Evolutionary conservation across 2,888 invertebrate species (phyloP).

Genomic region (Agrotis clavis): DNA sequence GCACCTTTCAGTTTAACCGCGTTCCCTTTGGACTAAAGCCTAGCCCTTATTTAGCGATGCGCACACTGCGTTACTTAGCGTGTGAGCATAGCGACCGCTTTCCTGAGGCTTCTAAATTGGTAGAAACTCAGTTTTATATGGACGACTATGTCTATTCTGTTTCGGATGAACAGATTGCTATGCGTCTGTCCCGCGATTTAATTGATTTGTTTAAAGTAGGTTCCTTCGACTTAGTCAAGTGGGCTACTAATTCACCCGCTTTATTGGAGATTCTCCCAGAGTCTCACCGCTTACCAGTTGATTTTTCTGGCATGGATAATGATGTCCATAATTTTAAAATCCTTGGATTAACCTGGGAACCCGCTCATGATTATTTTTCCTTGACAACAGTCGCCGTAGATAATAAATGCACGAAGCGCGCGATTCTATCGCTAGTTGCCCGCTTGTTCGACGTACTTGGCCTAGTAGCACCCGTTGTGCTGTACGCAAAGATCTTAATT

Average conservation of each 20-base stretch:
- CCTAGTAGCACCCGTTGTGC: background rate
- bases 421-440: background rate
- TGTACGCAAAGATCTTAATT: background rate
- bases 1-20: background rate
- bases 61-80: background rate
- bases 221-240: background rate
- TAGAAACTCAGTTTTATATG: background rate
- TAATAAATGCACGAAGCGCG: background rate
- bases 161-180: background rate
- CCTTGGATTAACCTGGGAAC: background rate
- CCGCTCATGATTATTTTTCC: background rate
- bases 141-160: background rate
- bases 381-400: background rate
- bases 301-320: background rate
- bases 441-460: constrained; percentile 9
- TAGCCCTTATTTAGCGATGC: background rate
- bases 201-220: background rate
- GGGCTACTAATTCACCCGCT: background rate
- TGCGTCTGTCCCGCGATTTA: background rate
- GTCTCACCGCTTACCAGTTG: background rate
- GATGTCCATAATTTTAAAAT: background rate
- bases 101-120: background rate
- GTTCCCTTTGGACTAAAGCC: background rate
- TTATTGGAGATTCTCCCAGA: constrained; percentile 4
- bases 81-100: background rate